Evolutionary conservation across 2,797 vertebrate species (phyloP).

Genomic region (Lutra lutra): DNA sequence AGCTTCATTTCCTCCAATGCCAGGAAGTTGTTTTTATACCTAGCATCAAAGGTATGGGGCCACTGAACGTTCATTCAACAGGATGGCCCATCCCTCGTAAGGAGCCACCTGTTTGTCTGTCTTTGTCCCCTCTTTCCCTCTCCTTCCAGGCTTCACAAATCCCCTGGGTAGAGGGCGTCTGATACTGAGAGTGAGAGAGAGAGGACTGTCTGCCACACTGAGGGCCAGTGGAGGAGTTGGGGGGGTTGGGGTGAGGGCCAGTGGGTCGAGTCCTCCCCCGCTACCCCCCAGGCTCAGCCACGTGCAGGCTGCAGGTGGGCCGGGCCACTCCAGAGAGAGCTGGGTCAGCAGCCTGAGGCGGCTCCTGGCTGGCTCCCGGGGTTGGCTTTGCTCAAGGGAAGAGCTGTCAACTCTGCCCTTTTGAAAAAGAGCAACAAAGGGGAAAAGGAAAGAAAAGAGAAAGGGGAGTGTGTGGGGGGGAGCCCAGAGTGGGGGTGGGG

Average conservation of each 20-base stretch:
- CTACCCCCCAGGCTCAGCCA: background rate
- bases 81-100: background rate
- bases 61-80: background rate
- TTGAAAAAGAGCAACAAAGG: slow-evolving; percentile 61
- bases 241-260: rapidly evolving
- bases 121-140: background rate
- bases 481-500: background rate
- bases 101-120: background rate
- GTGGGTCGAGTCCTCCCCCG: background rate
- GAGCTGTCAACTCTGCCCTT: slow-evolving; percentile 77
- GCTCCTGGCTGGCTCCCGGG: slow-evolving; percentile 31
- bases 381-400: slow-evolving; percentile 76
- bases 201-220: background rate
- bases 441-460: slow-evolving; percentile 62
- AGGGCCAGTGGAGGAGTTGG: background rate
- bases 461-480: background rate
- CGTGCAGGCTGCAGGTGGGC: slow-evolving; percentile 7
- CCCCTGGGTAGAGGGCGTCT: background rate
- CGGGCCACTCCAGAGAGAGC: background rate
- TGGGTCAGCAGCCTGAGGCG: slow-evolving; percentile 62
- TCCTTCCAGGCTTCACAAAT: background rate
- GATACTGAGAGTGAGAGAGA: no score
- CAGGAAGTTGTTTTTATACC: background rate
- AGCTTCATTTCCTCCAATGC: slow-evolving; percentile 4
- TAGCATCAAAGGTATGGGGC: background rate